Percentiles rank a stretch among this genome's conserved stretches.
These are phyloP conservation scores for Bombylius major DNA, from an alignment of 2,888 invertebrate species.

Conservation along the genomic window DNA sequence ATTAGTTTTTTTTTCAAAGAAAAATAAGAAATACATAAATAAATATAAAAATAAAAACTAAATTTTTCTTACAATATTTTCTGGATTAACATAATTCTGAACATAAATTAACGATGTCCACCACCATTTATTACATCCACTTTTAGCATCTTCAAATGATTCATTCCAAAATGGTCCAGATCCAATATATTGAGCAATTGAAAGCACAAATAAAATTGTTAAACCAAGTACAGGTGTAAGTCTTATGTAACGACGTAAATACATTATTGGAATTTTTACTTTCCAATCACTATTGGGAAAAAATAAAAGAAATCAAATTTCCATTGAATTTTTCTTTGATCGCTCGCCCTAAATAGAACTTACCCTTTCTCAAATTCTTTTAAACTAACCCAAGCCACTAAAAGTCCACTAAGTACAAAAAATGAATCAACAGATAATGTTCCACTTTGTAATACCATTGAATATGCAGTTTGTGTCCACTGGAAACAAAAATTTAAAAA, in stretches of 20 bases:
- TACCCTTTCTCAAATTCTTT: constrained; percentile 20
- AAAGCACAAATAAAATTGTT: constrained; percentile 39
- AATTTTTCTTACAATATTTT: constrained; percentile 21
- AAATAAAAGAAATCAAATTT: not conserved
- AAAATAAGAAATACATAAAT: too few species aligned
- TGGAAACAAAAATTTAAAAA: constrained; percentile 3
- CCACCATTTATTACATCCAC: constrained; percentile 30
- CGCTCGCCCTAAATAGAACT: not conserved
- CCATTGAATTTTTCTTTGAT: too few species aligned
- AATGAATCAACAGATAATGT: constrained; percentile 47
- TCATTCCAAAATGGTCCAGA: constrained; percentile 41
- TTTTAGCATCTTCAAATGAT: not conserved
- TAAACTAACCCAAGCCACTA: constrained; percentile 32
- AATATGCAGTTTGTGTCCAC: constrained; percentile 22
- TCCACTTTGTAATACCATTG: constrained; percentile 29
- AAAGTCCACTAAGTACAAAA: constrained; percentile 45
- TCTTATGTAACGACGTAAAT: constrained; percentile 37
- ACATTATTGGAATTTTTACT: constrained; percentile 31
- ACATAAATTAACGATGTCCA: constrained; percentile 35
- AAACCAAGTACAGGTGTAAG: constrained; percentile 43
- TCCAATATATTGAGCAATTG: constrained; percentile 39
- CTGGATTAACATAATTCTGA: constrained; percentile 32
- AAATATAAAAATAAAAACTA: too few species aligned
- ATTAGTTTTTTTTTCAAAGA: too few species aligned
- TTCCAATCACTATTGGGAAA: constrained; percentile 24